Conservation (phyloP, 2,888 invertebrate genomes). For the Rhamnusium bicolor region DNA sequence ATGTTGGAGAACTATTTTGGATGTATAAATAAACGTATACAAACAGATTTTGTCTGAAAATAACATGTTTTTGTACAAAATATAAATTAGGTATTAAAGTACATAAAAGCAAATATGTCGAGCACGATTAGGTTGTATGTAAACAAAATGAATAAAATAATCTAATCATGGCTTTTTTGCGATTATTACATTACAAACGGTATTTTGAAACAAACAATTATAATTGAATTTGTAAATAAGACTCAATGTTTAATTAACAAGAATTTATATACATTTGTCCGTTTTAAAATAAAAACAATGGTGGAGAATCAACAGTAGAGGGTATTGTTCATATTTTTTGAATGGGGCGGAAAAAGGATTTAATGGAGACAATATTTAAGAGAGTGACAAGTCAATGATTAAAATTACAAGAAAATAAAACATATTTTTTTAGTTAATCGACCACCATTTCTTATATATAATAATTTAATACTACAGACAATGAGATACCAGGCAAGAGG, state of each 20-base stretch:
- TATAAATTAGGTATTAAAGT: neutral
- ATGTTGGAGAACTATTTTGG: too few relatives aligned
- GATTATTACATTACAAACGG: neutral
- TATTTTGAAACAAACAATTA: too few relatives aligned
- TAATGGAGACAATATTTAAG: too few relatives aligned
- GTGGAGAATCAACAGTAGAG: neutral
- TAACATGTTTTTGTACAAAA: slow-evolving; percentile 10
- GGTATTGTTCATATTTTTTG: neutral
- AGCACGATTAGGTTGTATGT: slow-evolving; percentile 9
- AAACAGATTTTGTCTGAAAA: neutral
- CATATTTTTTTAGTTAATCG: too few relatives aligned
- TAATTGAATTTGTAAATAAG: too few relatives aligned
- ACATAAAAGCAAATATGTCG: neutral
- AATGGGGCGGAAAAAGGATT: neutral
- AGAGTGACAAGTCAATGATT: too few relatives aligned
- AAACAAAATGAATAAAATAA: slow-evolving; percentile 8
- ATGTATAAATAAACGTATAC: neutral
- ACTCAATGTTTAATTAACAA: neutral
- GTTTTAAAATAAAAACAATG: neutral
- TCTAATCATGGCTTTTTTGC: slow-evolving; percentile 1
- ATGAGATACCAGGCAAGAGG: too few relatives aligned
- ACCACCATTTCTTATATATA: too few relatives aligned
- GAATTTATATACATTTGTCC: neutral
- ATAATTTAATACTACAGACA: too few relatives aligned
- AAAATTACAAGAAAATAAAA: too few relatives aligned